A percentile compares a stretch with the other conserved stretches of the same genome.
These are phyloP conservation scores for Catamblyrhynchus diadema DNA, from an alignment of 2,797 vertebrate species.

Conservation along the genomic window DNA sequence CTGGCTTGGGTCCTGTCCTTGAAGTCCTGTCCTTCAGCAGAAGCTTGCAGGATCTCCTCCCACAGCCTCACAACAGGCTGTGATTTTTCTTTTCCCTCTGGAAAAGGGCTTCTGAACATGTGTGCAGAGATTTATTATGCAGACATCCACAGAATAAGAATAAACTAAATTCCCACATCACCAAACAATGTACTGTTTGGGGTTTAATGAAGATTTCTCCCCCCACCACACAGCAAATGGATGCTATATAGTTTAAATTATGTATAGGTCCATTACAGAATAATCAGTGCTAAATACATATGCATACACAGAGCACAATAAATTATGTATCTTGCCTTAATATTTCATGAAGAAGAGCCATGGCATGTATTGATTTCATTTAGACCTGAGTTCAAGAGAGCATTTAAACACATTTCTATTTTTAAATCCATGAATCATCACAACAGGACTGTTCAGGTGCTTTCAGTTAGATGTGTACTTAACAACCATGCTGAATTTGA, in stretches of 20 bases:
- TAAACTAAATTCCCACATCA: not conserved
- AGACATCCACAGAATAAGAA: not conserved
- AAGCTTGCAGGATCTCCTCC: not conserved
- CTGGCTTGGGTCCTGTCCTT: not conserved
- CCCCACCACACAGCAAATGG: rapidly evolving
- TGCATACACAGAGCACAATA: not conserved
- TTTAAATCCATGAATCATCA: not conserved
- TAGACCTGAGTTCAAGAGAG: not conserved
- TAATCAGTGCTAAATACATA: constrained; percentile 3
- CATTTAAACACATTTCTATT: constrained; percentile 16
- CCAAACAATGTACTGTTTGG: not conserved
- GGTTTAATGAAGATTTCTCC: not conserved
- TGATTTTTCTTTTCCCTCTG: not conserved
- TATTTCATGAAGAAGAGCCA: not conserved
- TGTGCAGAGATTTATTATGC: not conserved
- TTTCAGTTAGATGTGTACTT: not conserved
- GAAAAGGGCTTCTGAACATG: not conserved
- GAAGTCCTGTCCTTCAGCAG: not conserved
- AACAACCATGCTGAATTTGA: constrained; percentile 4
- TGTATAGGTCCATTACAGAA: not conserved
- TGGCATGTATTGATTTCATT: not conserved
- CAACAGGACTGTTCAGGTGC: not conserved
- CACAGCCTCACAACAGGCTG: not conserved
- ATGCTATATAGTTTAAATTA: constrained; percentile 2
- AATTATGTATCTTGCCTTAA: constrained; percentile 26